Percentiles rank a stretch among this genome's conserved stretches.
These are phyloP conservation scores for Amphipyra tragopoginis DNA, from an alignment of 2,888 invertebrate genomes.

Conservation along the genomic window DNA sequence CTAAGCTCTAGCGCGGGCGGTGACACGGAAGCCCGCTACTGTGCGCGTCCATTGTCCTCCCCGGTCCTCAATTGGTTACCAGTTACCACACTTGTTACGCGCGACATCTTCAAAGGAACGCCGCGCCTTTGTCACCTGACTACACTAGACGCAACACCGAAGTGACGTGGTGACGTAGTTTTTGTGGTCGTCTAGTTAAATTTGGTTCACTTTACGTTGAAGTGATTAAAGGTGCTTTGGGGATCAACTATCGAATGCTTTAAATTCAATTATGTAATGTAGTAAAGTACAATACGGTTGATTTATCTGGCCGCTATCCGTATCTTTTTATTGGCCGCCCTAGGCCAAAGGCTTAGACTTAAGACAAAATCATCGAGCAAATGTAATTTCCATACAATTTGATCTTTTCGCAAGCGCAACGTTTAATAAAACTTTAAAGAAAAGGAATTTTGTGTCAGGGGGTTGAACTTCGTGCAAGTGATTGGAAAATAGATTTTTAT, in stretches of 20 bases:
- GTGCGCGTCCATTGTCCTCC: conserved; percentile 79
- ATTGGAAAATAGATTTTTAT: too few relatives aligned
- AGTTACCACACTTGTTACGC: conserved; percentile 77
- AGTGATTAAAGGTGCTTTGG: conserved; percentile 17
- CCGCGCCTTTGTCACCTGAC: conserved; percentile 81
- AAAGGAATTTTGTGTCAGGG: too few relatives aligned
- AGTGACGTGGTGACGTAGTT: conserved; percentile 44
- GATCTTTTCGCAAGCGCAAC: too few relatives aligned
- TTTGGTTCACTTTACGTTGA: conserved; percentile 30
- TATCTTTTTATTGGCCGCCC: too few relatives aligned
- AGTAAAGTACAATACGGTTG: too few relatives aligned
- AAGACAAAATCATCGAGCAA: too few relatives aligned
- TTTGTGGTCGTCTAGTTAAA: conserved; percentile 40
- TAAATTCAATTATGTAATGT: not conserved
- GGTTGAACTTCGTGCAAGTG: too few relatives aligned
- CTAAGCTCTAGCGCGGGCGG: conserved; percentile 57
- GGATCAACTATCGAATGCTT: not conserved
- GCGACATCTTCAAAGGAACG: conserved; percentile 73
- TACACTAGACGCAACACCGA: conserved; percentile 59
- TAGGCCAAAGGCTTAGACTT: too few relatives aligned
- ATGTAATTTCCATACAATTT: too few relatives aligned
- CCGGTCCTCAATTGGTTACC: conserved; percentile 75
- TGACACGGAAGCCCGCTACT: conserved; percentile 87
- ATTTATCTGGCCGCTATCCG: too few relatives aligned
- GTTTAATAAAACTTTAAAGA: too few relatives aligned